Evolutionary conservation across 1,140 invertebrate genomes (phyloP).

Genomic region (Battus philenor): DNA sequence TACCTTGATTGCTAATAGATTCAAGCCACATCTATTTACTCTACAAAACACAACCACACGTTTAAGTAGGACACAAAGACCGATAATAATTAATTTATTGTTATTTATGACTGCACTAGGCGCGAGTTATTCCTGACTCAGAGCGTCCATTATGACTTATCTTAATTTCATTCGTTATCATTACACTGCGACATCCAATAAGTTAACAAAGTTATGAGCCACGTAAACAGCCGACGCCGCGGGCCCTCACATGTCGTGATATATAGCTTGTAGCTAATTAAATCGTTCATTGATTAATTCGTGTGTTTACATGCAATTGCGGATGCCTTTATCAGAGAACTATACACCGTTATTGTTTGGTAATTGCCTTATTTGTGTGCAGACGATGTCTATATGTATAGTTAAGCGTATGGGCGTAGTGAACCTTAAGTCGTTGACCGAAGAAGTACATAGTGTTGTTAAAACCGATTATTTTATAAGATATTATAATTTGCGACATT

Average conservation of each 20-base stretch:
- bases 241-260: conserved; percentile 1
- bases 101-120: too few relatives aligned
- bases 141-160: not conserved
- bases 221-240: not conserved
- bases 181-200: conserved; percentile 4
- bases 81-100: too few relatives aligned
- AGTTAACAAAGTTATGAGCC: not conserved
- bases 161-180: conserved; percentile 6
- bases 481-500: too few relatives aligned
- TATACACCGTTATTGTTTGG: conserved; percentile 11
- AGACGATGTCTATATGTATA: not conserved
- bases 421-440: not conserved
- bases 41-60: too few relatives aligned
- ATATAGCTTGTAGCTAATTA: conserved; percentile 20
- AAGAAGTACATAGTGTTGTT: too few relatives aligned
- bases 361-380: conserved; percentile 18
- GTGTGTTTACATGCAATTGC: conserved; percentile 28
- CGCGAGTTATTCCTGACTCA: not conserved
- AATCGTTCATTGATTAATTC: conserved; percentile 37
- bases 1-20: too few relatives aligned
- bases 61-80: too few relatives aligned
- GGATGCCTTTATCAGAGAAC: conserved; percentile 16
- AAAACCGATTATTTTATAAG: too few relatives aligned
- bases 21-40: too few relatives aligned
- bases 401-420: not conserved